Percentiles rank a stretch among this genome's conserved stretches.
These are phyloP conservation scores for Cladopsammia gracilis DNA, from an alignment of 64 coral and sea anemone genomes.

Conservation along the genomic window DNA sequence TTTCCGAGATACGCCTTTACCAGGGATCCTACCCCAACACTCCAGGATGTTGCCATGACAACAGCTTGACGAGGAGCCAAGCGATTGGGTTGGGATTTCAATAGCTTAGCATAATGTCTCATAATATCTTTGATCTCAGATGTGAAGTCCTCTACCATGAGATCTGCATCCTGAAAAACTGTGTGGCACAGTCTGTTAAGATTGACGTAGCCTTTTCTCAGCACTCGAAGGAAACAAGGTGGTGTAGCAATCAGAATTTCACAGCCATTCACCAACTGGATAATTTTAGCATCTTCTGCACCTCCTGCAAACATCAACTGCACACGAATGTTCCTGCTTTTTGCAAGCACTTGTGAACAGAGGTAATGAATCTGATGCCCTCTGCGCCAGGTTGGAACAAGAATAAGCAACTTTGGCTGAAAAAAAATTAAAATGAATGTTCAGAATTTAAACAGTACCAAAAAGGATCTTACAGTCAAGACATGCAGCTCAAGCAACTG, in stretches of 20 bases:
- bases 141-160: conserved; percentile 91
- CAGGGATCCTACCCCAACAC: conserved; percentile 78
- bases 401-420: conserved; percentile 83
- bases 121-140: conserved; percentile 89
- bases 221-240: conserved; percentile 86
- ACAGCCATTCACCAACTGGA: conserved; percentile 91
- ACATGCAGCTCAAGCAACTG: too few species aligned
- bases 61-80: conserved; percentile 84
- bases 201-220: conserved; percentile 73
- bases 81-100: conserved; percentile 71
- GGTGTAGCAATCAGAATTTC: conserved; percentile 92
- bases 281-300: conserved; percentile 76
- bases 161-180: conserved; percentile 88
- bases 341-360: conserved; percentile 62
- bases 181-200: conserved; percentile 87
- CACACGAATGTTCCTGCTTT: conserved; percentile 50
- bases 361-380: conserved; percentile 60
- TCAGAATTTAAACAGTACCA: too few species aligned
- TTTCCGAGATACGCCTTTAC: conserved; percentile 89
- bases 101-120: conserved; percentile 82
- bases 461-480: too few species aligned
- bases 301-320: conserved; percentile 84
- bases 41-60: conserved; percentile 86
- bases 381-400: conserved; percentile 76
- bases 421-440: neutral